Evolutionary conservation across 2,888 invertebrate species (phyloP).

Genomic region (Cataglyphis albicans): DNA sequence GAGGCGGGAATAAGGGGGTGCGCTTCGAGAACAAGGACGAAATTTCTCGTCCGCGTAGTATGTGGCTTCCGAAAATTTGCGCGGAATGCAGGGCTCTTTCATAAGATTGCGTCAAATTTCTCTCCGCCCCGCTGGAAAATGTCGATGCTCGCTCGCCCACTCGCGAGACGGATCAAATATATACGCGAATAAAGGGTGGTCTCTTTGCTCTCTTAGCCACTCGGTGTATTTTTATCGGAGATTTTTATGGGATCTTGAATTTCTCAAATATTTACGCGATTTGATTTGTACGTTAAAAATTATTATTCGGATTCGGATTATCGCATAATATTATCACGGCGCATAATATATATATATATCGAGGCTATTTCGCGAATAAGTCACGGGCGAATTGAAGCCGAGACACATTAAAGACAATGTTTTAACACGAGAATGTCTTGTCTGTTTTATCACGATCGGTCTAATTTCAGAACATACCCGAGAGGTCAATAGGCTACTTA

Average conservation of each 20-base stretch:
- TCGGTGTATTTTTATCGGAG: slow-evolving; percentile 41
- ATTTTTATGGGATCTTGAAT: slow-evolving; percentile 1
- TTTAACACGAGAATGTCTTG: slow-evolving; percentile 22
- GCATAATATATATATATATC: background rate
- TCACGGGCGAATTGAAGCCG: background rate
- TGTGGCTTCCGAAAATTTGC: slow-evolving; percentile 30
- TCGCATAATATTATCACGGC: background rate
- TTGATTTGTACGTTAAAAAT: background rate
- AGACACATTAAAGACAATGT: slow-evolving; percentile 7
- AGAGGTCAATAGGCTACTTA: slow-evolving; percentile 53
- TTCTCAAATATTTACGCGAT: slow-evolving; percentile 36
- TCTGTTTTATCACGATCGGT: slow-evolving; percentile 31
- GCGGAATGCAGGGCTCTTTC: slow-evolving; percentile 19
- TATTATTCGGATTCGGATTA: background rate
- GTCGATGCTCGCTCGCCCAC: background rate
- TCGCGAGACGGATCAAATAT: background rate
- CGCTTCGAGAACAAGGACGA: background rate
- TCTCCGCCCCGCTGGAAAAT: background rate
- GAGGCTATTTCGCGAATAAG: background rate
- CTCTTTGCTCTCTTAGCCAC: background rate
- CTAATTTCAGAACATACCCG: slow-evolving; percentile 50
- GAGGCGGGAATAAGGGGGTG: background rate
- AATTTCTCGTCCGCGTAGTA: background rate
- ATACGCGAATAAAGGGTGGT: slow-evolving; percentile 33
- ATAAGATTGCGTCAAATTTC: slow-evolving; percentile 27